phyloP scores from a whole-genome alignment of 2,797 vertebrate genomes.

The Botia kubotai region DNA sequence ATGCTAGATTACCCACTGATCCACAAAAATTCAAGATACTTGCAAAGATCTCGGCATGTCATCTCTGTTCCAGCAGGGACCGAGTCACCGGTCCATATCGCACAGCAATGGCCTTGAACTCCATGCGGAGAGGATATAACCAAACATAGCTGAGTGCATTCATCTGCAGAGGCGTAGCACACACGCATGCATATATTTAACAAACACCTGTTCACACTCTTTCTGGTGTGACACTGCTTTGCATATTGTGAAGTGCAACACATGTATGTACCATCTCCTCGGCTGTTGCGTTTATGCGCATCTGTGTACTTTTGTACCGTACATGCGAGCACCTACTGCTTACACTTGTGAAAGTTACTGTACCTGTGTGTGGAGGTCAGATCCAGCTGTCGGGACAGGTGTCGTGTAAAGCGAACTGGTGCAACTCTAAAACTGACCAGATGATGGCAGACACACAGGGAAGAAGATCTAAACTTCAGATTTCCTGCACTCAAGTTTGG shows the following conservation, averaged over 20 bases:
- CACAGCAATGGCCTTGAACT: conserved; percentile 9
- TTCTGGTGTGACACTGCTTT: neutral
- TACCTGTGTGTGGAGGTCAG: neutral
- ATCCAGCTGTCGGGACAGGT: neutral
- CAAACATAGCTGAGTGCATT: conserved; percentile 6
- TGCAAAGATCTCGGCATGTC: conserved; percentile 25
- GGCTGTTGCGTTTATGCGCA: neutral
- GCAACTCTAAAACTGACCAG: conserved; percentile 26
- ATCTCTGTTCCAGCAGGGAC: conserved; percentile 18
- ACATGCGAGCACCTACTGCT: conserved; percentile 21
- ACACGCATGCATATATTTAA: conserved; percentile 4
- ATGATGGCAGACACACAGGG: conserved; percentile 13
- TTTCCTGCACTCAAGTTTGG: neutral
- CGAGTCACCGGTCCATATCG: conserved; percentile 24
- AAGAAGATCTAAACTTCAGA: neutral
- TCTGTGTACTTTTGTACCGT: conserved; percentile 9
- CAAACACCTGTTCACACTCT: conserved; percentile 23
- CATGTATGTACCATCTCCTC: neutral
- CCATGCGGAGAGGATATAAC: neutral
- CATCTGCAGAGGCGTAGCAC: neutral
- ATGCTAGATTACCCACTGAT: conserved; percentile 30
- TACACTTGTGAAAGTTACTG: conserved; percentile 1
- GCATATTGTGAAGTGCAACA: neutral
- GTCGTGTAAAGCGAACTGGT: conserved; percentile 1
- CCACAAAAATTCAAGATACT: conserved; percentile 33